Conservation (phyloP, 1,140 invertebrate genomes). For the Leucophenga varia region DNA sequence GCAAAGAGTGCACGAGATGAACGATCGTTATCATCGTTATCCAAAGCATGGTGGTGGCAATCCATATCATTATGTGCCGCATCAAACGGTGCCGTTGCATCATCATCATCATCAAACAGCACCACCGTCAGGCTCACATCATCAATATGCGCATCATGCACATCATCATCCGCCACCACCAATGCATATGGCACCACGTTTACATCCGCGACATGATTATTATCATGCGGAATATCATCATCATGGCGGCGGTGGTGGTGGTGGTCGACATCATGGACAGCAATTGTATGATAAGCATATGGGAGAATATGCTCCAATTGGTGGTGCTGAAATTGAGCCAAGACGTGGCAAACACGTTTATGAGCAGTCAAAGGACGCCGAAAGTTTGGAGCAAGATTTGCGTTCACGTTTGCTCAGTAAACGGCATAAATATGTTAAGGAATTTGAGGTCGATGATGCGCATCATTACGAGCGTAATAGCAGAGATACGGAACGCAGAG, state of each 20-base stretch:
- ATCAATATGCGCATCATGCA: constrained; percentile 15
- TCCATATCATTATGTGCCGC: constrained; percentile 35
- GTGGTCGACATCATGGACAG: constrained; percentile 20
- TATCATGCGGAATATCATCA: constrained; percentile 31
- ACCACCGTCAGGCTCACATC: neutral
- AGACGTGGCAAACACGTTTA: constrained; percentile 30
- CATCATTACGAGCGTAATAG: constrained; percentile 53
- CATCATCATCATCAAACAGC: constrained; percentile 16
- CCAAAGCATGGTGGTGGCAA: constrained; percentile 38
- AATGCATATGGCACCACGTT: constrained; percentile 17
- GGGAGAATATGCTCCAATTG: too few species aligned
- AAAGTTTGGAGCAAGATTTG: constrained; percentile 67
- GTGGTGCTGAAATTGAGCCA: constrained; percentile 22
- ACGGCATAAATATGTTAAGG: constrained; percentile 61
- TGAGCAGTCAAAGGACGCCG: constrained; percentile 39
- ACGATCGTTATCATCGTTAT: constrained; percentile 30
- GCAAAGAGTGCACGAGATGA: too few species aligned
- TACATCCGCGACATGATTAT: constrained; percentile 32
- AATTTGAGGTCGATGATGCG: constrained; percentile 58
- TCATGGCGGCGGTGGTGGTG: constrained; percentile 19
- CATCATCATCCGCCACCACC: constrained; percentile 20
- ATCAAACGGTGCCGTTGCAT: constrained; percentile 6
- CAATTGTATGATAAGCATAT: constrained; percentile 27
- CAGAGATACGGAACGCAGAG: constrained; percentile 45
- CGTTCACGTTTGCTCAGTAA: constrained; percentile 69